Evolutionary conservation across 2,888 invertebrate species (phyloP).

Genomic region (Lamellibrachia satsuma): DNA sequence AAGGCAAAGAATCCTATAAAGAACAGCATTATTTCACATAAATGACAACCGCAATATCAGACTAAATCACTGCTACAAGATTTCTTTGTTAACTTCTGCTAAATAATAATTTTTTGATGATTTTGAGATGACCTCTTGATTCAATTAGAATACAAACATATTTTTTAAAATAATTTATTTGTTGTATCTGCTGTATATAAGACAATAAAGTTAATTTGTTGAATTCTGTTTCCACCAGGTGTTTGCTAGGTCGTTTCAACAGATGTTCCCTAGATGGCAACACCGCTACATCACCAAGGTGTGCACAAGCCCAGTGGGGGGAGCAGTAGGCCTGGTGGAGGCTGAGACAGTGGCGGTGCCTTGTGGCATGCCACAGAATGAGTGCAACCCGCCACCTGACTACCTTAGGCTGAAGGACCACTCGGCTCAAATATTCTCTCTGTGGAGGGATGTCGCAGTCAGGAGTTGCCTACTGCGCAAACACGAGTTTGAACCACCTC

Average conservation of each 20-base stretch:
- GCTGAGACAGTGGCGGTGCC: not conserved
- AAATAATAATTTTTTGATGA: not conserved
- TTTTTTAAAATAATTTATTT: too few relatives aligned
- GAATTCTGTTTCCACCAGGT: constrained; percentile 19
- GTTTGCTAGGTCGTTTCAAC: constrained; percentile 30
- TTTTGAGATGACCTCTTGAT: not conserved
- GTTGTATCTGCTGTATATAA: too few relatives aligned
- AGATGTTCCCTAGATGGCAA: constrained; percentile 27
- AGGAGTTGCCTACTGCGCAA: constrained; percentile 47
- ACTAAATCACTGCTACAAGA: not conserved
- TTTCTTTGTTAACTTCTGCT: not conserved
- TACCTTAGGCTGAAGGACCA: constrained; percentile 28
- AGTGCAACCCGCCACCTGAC: constrained; percentile 13
- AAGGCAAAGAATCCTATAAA: not conserved
- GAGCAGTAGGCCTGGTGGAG: not conserved
- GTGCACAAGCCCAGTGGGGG: not conserved
- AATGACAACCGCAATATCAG: not conserved
- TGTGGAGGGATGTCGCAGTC: constrained; percentile 51
- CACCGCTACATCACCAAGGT: constrained; percentile 22
- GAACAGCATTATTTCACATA: not conserved
- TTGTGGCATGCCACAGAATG: not conserved
- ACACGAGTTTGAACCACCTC: constrained; percentile 40
- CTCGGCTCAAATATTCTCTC: constrained; percentile 44
- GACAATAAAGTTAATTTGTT: too few relatives aligned
- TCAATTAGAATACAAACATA: not conserved